phyloP scores from a whole-genome alignment of 2,888 invertebrate genomes.

The Sclerodermus sp. region DNA sequence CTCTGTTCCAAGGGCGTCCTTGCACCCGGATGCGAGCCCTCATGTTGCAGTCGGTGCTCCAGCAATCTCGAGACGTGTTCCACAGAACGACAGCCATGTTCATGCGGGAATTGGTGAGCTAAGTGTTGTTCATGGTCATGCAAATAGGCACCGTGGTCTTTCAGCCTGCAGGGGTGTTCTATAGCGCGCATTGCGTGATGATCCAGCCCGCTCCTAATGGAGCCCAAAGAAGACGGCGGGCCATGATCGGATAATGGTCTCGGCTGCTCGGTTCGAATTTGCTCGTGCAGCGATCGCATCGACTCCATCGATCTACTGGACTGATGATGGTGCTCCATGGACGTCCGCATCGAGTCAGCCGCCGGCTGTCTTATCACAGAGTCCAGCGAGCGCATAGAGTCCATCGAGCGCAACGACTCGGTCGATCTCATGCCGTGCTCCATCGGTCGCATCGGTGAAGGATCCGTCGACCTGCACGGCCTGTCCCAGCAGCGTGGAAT shows the following conservation, averaged over 20 bases:
- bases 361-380: conserved; percentile 45
- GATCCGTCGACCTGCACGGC: conserved; percentile 52
- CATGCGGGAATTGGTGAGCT: conserved; percentile 33
- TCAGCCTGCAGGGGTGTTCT: conserved; percentile 49
- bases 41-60: conserved; percentile 44
- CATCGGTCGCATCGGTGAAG: conserved; percentile 53
- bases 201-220: conserved; percentile 33
- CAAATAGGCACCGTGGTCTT: conserved; percentile 43
- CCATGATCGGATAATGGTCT: conserved; percentile 35
- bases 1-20: conserved; percentile 32
- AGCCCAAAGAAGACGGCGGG: conserved; percentile 24
- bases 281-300: conserved; percentile 27
- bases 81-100: conserved; percentile 50
- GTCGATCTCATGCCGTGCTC: conserved; percentile 49
- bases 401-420: conserved; percentile 54
- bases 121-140: conserved; percentile 45
- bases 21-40: conserved; percentile 23
- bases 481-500: conserved; percentile 51
- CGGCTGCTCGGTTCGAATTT: conserved; percentile 33
- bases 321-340: conserved; percentile 37
- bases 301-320: conserved; percentile 45
- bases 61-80: conserved; percentile 48
- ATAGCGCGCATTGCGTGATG: conserved; percentile 45
- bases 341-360: conserved; percentile 21
- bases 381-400: conserved; percentile 53